phyloP scores from a whole-genome alignment of 2,888 invertebrate species.

The Chrysotoxum bicinctum region DNA sequence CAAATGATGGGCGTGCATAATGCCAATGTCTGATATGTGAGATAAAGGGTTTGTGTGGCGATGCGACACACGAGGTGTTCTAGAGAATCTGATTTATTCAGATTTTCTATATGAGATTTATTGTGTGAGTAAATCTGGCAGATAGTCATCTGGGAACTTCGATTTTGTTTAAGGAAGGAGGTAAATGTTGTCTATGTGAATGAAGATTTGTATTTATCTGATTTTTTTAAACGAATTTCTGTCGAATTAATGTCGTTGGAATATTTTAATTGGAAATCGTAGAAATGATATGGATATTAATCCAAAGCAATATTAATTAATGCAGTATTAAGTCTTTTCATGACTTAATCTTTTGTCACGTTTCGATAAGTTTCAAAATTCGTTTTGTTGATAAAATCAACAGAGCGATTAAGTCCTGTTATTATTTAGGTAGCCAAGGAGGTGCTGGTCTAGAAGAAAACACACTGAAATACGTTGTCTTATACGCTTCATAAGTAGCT shows the following conservation, averaged over 20 bases:
- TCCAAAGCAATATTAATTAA: neutral
- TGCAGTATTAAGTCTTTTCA: neutral
- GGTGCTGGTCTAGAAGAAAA: no score
- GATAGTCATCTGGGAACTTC: constrained; percentile 45
- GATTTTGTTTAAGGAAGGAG: constrained; percentile 8
- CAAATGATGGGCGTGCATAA: constrained; percentile 48
- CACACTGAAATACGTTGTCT: no score
- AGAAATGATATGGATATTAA: neutral
- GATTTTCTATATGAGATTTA: constrained; percentile 64
- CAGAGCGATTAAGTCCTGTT: no score
- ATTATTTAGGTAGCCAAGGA: no score
- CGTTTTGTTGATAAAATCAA: no score
- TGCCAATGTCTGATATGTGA: neutral
- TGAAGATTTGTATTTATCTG: neutral
- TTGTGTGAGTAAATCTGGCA: constrained; percentile 64
- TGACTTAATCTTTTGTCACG: neutral
- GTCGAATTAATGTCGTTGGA: neutral
- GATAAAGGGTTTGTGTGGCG: neutral
- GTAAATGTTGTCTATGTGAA: constrained; percentile 18
- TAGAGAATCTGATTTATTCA: constrained; percentile 58
- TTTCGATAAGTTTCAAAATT: neutral
- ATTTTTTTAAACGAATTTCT: neutral
- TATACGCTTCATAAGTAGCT: no score
- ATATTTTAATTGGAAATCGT: neutral
- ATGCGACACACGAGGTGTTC: neutral